A percentile compares a stretch with the other conserved stretches of the same genome.
phyloP scores from a whole-genome alignment of 2,797 vertebrate genomes.

The Halcyon chelicuti region DNA sequence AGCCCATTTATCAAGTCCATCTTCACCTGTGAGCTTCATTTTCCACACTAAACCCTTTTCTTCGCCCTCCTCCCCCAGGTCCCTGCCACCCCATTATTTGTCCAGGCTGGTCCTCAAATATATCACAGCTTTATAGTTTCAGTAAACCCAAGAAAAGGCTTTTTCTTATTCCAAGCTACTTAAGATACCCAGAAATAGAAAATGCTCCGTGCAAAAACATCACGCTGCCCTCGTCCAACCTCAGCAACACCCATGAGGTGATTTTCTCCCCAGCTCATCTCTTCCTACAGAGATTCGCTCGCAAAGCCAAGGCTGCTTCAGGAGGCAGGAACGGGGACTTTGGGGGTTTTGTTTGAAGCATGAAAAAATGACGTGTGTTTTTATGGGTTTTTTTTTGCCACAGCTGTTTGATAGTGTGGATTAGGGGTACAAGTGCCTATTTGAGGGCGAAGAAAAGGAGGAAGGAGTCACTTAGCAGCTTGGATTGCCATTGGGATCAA shows the following conservation, averaged over 20 bases:
- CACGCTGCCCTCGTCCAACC: constrained; percentile 12
- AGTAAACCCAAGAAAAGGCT: neutral
- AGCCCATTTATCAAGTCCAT: neutral
- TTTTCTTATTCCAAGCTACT: constrained; percentile 15
- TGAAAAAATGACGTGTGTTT: neutral
- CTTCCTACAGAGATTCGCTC: constrained; percentile 18
- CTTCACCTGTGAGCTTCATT: neutral
- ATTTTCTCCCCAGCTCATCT: constrained; percentile 36
- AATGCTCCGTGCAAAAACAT: constrained; percentile 17
- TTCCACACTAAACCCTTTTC: neutral
- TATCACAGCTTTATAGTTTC: neutral
- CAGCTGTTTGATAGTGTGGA: neutral
- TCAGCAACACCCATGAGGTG: constrained; percentile 20
- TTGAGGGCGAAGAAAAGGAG: neutral
- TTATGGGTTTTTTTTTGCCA: neutral
- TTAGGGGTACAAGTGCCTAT: neutral
- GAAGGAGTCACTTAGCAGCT: neutral
- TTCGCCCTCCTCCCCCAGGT: neutral
- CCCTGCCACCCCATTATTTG: constrained; percentile 7
- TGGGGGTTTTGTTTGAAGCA: neutral
- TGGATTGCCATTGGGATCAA: neutral
- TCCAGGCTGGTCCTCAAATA: neutral
- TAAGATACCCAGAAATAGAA: constrained; percentile 27
- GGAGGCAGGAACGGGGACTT: neutral
- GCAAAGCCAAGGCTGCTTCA: constrained; percentile 10